Base-by-base conservation (phyloP, 2,888 invertebrate species). In the Cephus pulcher region DNA sequence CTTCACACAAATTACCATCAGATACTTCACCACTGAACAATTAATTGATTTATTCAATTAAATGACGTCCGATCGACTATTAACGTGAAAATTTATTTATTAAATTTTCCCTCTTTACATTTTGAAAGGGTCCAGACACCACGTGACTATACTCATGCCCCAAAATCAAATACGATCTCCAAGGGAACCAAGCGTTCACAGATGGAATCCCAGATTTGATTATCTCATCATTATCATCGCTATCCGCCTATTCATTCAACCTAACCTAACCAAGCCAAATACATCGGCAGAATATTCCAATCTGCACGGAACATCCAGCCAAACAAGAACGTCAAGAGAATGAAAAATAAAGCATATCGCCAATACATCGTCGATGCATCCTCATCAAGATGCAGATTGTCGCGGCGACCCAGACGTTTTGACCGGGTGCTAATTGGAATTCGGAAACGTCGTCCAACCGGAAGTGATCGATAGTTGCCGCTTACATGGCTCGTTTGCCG, bases 401-500 rank as follows among this genome's bases (percentile, higher is more conserved):
- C 71, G 32, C 15, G 32, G 71, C 4, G 32, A 23, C 71, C 34
- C 74, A 73, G 40, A 40, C 70, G 74, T 78, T 78, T 40, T n/a
- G 76, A 74, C 23, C 69, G 15, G 70, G 70, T 23, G 70, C 76
- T 80, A 78, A 80, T 80, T 78, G 80, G 74, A 78, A 80, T 78
- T 71, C 37, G 74, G 76, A 75, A 73, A n/a, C 74, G 33, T 70
- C 35, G 74, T 69, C n/a, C 76, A 30, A 40, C 78, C 76, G 76
- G 76, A 80, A 76, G 75, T 78, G 76, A 80, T 80, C 76, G 75
- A 78, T 80, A 80, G 78, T 73, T 69, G 74, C 76, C 34, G 78
- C 73, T 77, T 75, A 76, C 76, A 76, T 77, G 80, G 78, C 74
- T 78, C 80, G 76, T 80, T 80, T 78, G 76, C 78, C 34, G 34